Evolutionary conservation across 2,888 invertebrate genomes (phyloP).

Genomic region (Trichogramma dendrolimi): DNA sequence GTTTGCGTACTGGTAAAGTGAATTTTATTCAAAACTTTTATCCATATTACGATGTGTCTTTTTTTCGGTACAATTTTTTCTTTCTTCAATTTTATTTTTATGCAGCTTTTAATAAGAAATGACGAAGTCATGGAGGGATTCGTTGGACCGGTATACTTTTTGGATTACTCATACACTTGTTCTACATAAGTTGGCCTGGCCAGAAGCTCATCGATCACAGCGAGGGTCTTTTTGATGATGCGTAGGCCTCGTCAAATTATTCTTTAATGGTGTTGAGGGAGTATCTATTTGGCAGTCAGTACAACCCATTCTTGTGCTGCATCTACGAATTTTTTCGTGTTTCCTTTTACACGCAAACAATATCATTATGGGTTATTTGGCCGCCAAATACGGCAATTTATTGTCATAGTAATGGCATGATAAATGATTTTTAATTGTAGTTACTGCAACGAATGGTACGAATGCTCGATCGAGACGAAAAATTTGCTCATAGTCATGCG

Average conservation of each 20-base stretch:
- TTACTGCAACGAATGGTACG: constrained; percentile 7
- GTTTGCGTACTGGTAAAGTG: constrained; percentile 5
- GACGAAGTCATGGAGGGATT: not conserved
- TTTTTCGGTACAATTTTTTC: too few relatives aligned
- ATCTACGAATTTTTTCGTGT: too few relatives aligned
- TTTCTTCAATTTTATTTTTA: not conserved
- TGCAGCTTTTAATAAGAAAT: constrained; percentile 5
- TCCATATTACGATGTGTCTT: not conserved
- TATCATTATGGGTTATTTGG: not conserved
- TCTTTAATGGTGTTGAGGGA: too few relatives aligned
- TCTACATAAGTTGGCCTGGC: constrained; percentile 16
- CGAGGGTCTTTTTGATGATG: not conserved
- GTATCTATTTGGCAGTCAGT: too few relatives aligned
- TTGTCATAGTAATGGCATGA: not conserved
- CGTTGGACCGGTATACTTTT: not conserved
- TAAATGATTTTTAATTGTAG: not conserved
- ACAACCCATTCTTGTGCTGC: too few relatives aligned
- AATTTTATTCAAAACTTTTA: not conserved
- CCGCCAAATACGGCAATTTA: not conserved
- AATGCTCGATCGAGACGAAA: not conserved
- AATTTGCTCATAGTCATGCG: constrained; percentile 1
- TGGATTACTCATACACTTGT: constrained; percentile 8
- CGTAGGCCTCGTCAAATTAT: constrained; percentile 5
- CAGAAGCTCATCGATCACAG: constrained; percentile 17
- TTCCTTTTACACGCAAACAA: too few relatives aligned